phyloP scores from a whole-genome alignment of 2,797 vertebrate genomes.

The Diplodus sargus region DNA sequence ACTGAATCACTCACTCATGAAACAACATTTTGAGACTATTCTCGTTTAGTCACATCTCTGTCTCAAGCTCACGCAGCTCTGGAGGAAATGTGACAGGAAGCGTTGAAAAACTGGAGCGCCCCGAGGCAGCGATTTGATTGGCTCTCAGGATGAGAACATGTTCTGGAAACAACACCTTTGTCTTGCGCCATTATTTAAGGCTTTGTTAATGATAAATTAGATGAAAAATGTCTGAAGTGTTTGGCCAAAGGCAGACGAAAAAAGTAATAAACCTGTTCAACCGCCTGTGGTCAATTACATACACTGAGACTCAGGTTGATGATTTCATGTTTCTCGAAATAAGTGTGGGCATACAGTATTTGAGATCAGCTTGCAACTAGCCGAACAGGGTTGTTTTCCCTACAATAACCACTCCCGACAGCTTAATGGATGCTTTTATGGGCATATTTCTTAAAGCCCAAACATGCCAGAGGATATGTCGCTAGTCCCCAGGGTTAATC shows the following conservation, averaged over 20 bases:
- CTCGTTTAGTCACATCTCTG: constrained; percentile 46
- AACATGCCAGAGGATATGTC: background rate
- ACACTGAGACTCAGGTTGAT: constrained; percentile 2
- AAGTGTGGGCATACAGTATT: background rate
- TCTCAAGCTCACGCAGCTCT: constrained; percentile 26
- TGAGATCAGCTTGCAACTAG: background rate
- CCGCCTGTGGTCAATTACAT: constrained; percentile 38
- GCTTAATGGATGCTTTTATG: background rate
- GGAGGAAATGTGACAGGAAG: constrained; percentile 38
- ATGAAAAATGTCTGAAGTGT: constrained; percentile 34
- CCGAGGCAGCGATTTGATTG: constrained; percentile 58
- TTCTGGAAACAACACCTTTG: constrained; percentile 33
- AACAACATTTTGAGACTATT: constrained; percentile 62
- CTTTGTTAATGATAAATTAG: constrained; percentile 50
- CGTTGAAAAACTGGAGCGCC: constrained; percentile 33
- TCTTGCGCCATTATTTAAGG: constrained; percentile 52
- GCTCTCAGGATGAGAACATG: constrained; percentile 49
- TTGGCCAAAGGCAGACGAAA: constrained; percentile 34
- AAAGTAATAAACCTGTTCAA: constrained; percentile 53
- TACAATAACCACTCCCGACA: background rate
- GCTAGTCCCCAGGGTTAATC: background rate
- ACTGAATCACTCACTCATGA: constrained; percentile 59
- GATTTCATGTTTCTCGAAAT: constrained; percentile 19
- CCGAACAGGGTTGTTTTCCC: background rate
- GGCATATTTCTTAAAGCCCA: background rate